Conservation (phyloP, 2,888 invertebrate genomes). For the Catocala fraxini region DNA sequence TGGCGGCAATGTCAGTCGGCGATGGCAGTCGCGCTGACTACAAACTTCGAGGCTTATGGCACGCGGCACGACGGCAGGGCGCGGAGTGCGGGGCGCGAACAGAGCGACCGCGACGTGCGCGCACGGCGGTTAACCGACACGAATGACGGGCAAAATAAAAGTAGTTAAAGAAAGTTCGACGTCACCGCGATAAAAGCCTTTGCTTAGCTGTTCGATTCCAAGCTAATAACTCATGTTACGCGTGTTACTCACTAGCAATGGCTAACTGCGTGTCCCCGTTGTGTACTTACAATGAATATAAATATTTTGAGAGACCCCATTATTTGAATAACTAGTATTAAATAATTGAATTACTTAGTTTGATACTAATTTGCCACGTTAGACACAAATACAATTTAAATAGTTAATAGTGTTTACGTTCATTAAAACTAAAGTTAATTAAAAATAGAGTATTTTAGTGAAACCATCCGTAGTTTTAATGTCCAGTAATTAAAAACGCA, state of each 20-base stretch:
- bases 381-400: no score
- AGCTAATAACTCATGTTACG: slow-evolving; percentile 72
- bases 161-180: slow-evolving; percentile 80
- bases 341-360: slow-evolving; percentile 4
- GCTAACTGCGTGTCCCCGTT: slow-evolving; percentile 63
- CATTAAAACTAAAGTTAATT: no score
- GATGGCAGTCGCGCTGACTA: slow-evolving; percentile 54
- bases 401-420: no score
- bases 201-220: slow-evolving; percentile 71
- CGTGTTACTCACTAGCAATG: slow-evolving; percentile 54
- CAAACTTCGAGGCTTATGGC: slow-evolving; percentile 28
- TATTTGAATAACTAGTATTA: slow-evolving; percentile 12
- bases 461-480: no score
- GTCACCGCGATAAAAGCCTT: slow-evolving; percentile 78
- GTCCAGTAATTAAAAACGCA: no score
- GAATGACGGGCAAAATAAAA: slow-evolving; percentile 67
- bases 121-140: slow-evolving; percentile 66
- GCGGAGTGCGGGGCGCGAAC: slow-evolving; percentile 30
- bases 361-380: background rate
- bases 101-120: slow-evolving; percentile 67
- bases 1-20: slow-evolving; percentile 55
- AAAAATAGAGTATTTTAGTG: no score
- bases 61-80: slow-evolving; percentile 8
- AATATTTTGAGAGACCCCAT: slow-evolving; percentile 14
- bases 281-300: slow-evolving; percentile 26